Evolutionary conservation across 1,140 invertebrate species (phyloP).

Genomic region (Frieseomelitta varia): DNA sequence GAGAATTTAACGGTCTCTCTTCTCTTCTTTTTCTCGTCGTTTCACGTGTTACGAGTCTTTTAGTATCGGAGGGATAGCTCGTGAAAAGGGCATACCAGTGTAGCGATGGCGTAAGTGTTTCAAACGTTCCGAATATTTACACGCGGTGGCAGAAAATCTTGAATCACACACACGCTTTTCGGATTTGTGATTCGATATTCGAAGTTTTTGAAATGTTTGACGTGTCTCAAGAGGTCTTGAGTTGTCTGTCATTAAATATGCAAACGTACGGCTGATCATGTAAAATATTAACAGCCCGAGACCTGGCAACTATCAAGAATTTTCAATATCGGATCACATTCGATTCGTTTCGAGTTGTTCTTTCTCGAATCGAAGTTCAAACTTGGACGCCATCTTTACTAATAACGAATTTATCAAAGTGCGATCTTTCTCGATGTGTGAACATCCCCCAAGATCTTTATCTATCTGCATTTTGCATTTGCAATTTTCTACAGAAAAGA

Average conservation of each 20-base stretch:
- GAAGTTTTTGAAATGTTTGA: neutral
- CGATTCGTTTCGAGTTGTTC: neutral
- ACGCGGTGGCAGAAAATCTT: neutral
- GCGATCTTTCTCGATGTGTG: neutral
- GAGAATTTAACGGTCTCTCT: constrained; percentile 4
- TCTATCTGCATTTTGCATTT: neutral
- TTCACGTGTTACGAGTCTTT: constrained; percentile 15
- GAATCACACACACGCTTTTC: neutral
- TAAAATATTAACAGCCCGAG: neutral
- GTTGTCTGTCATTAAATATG: neutral
- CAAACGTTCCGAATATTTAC: neutral
- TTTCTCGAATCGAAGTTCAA: neutral
- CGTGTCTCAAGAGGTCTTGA: neutral
- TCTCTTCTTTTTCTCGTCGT: neutral
- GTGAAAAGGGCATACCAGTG: constrained; percentile 10
- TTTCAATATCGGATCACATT: neutral
- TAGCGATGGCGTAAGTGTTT: neutral
- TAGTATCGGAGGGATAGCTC: neutral
- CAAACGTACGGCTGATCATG: neutral
- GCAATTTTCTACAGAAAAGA: too few species aligned
- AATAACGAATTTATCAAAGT: neutral
- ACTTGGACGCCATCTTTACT: neutral
- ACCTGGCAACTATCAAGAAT: neutral
- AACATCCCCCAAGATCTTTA: constrained; percentile 1
- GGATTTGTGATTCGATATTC: neutral